phyloP scores from a whole-genome alignment of 1,140 invertebrate genomes.

The Drosophila serrata region DNA sequence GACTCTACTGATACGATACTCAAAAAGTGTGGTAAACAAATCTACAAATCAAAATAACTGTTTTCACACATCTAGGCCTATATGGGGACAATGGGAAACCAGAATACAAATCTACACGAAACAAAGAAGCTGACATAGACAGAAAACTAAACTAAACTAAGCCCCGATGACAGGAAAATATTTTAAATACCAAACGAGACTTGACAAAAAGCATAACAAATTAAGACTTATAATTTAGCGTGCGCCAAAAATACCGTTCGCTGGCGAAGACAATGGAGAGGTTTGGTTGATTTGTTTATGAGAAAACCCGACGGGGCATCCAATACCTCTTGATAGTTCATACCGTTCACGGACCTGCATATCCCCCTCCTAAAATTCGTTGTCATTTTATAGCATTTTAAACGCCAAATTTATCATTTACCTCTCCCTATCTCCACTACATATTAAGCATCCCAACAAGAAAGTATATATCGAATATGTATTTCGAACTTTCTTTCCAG shows the following conservation, averaged over 20 bases:
- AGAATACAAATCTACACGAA: constrained; percentile 33
- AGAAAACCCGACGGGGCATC: constrained; percentile 52
- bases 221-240: constrained; percentile 79
- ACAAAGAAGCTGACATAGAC: constrained; percentile 15
- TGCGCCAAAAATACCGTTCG: constrained; percentile 79
- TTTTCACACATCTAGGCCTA: constrained; percentile 78
- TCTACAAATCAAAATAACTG: constrained; percentile 66
- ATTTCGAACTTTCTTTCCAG: constrained; percentile 66
- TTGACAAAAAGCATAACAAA: constrained; percentile 75
- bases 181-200: constrained; percentile 53
- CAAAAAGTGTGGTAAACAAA: constrained; percentile 41
- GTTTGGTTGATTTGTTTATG: constrained; percentile 68
- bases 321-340: constrained; percentile 15
- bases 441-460: constrained; percentile 14
- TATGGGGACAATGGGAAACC: constrained; percentile 19
- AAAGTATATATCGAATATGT: constrained; percentile 16
- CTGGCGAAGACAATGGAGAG: constrained; percentile 59
- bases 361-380: constrained; percentile 17
- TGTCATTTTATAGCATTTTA: constrained; percentile 73
- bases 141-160: constrained; percentile 8
- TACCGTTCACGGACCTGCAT: constrained; percentile 50
- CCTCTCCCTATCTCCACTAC: constrained; percentile 1
- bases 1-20: constrained; percentile 5
- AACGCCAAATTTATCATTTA: constrained; percentile 60
- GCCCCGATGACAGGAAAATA: constrained; percentile 44